Evolutionary conservation across 2,888 invertebrate species (phyloP), one percentile per base, ranked within the genome.

Genomic region (Ornithoptera alexandrae): DNA sequence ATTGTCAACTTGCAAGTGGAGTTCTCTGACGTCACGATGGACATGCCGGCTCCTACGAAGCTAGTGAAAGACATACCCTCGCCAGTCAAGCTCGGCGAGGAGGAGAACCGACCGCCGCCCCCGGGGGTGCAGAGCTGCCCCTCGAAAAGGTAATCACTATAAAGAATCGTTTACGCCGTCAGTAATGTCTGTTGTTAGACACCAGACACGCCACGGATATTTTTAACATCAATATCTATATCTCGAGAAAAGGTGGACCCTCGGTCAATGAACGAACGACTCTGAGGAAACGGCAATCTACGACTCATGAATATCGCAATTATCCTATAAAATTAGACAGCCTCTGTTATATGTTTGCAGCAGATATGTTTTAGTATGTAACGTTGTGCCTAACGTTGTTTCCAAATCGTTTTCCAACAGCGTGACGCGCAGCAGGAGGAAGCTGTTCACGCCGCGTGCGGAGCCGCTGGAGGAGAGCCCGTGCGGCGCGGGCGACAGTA

Each of bases 391-490:
- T 30, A 30, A 30, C 30, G 30, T 30, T 30, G 3, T 30, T 30
- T 3, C 30, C 30, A 39, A 39, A 1, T 10, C 1, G 7, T 6
- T 62, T 62, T 46, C 18, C 22, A 20, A 5, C 56, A 90, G 90
- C 58, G 80, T 89, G 17, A 83, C 82, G 0, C 85, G 92, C 7
- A 91, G 90, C 71, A 87, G 92, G 0, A 84, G 93, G 8, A 93
- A 93, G 77, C 75, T 93, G 68, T 93, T 90, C 80, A 91, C 93
- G 1, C 92, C 92, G 0, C 84, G 91, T 15, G 87, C 86, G 0
- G 93, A 93, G 74, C 88, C 91, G 0, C 74, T 91, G 7, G 91
- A 92, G 20, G 92, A 92, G 72, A 85, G 84, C 0, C 66, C 76
- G 18, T 72, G 72, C 6, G 76, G 77, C 12, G 72, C 81, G 0